Base-by-base conservation (phyloP, 2,888 invertebrate species). In the Mythimna albipuncta region DNA sequence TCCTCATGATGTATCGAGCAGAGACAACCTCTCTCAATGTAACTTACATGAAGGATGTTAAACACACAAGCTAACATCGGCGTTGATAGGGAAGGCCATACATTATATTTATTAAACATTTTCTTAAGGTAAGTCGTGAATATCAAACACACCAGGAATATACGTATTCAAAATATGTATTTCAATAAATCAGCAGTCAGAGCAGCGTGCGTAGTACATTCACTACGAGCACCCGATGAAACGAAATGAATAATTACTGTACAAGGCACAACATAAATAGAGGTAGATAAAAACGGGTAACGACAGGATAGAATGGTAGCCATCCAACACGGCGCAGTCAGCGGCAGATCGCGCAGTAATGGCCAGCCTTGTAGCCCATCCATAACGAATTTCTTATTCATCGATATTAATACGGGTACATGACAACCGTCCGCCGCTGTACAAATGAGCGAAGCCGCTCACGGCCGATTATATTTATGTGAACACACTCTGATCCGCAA, bases 371-470 rank as follows among this genome's bases (percentile, higher is more conserved):
- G 96, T 96, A 96, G 86, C 90, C 91, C 94, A 95, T 96, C 94
- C 93, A 96, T 96, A 95, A 95, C 94, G 93, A 93, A 95, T 95
- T 95, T 96, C 94, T 95, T 95, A 96, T 96, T 95, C 96, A 96
- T 96, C 95, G 95, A 94, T 95, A 94, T 95, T 94, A 95, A 95
- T 95, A 94, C 92, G 90, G 89, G 87, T 93, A 95, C 96, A 96
- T 93, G 95, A 95, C 95, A 94, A 94, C 94, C 94, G 92, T 93
- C 92, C 91, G 93, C 91, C 93, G 92, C 84, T 83, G 88, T 94
- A 96, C 96, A 95, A 95, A 96, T 96, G 95, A 94, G 93, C 91
- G 91, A 88, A 89, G 91, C 92, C 92, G 92, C 92, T 94, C 94
- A 91, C 92, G 91, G 89, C 91, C 89, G 93, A 93, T 94, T 94